Evolutionary conservation across 2,797 vertebrate species (phyloP).

Genomic region (Acanthiza pusilla): DNA sequence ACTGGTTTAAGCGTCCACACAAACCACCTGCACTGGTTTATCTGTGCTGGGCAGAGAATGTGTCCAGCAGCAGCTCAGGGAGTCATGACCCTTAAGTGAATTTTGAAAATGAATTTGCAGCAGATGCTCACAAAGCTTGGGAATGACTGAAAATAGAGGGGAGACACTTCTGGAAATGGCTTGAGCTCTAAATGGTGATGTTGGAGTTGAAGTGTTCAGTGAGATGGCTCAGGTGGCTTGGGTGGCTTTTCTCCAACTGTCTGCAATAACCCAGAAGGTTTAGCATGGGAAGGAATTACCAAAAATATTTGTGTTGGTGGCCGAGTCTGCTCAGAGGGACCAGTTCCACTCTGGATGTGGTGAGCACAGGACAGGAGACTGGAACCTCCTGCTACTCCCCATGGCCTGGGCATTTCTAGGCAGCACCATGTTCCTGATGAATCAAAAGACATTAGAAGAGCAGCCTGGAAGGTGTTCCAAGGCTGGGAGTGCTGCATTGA

Average conservation of each 20-base stretch:
- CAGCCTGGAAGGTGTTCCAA: background rate
- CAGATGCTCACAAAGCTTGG: background rate
- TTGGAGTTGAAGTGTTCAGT: background rate
- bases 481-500: background rate
- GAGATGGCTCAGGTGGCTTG: background rate
- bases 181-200: background rate
- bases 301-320: background rate
- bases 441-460: background rate
- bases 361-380: background rate
- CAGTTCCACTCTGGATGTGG: fast-evolving
- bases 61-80: constrained; percentile 41
- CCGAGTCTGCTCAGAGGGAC: background rate
- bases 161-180: background rate
- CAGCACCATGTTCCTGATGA: background rate
- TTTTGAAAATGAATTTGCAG: background rate
- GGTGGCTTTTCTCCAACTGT: background rate
- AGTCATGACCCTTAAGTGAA: background rate
- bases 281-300: background rate
- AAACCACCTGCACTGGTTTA: background rate
- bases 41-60: background rate
- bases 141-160: background rate
- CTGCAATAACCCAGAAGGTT: background rate
- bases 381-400: background rate
- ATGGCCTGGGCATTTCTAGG: background rate
- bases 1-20: background rate